These are phyloP conservation scores for Athripsodes cinereus DNA, from an alignment of 2,888 invertebrate genomes.

Conservation along the genomic window DNA sequence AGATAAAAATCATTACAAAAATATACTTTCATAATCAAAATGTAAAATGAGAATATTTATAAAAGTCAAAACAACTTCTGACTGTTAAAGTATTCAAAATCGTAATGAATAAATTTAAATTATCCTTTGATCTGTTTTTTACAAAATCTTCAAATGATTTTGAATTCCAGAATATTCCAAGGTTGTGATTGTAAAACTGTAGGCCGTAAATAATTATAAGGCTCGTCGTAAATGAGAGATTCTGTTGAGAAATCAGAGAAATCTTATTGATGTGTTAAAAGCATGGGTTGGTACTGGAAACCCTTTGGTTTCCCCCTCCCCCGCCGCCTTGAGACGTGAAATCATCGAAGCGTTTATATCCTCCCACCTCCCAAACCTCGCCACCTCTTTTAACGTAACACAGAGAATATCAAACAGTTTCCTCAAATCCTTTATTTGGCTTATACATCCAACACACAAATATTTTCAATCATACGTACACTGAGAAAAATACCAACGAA, in stretches of 20 bases:
- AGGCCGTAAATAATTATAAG: slow-evolving; percentile 4
- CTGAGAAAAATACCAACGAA: too few species aligned
- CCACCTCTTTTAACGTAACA: background rate
- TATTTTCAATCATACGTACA: too few species aligned
- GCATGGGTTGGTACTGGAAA: slow-evolving; percentile 10
- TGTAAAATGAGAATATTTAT: too few species aligned
- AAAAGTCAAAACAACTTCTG: too few species aligned
- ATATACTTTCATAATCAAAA: too few species aligned
- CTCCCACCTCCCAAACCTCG: background rate
- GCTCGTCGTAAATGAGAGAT: slow-evolving; percentile 1
- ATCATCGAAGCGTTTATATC: slow-evolving; percentile 24
- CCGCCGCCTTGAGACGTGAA: slow-evolving; percentile 19
- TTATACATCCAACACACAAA: background rate
- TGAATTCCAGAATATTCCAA: slow-evolving; percentile 7
- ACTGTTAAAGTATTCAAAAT: too few species aligned
- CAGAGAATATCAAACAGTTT: slow-evolving; percentile 3
- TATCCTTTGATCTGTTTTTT: background rate
- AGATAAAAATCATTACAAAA: too few species aligned
- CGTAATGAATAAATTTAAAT: background rate
- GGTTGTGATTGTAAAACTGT: background rate
- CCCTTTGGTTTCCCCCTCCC: slow-evolving; percentile 11
- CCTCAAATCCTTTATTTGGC: background rate
- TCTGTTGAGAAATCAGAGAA: slow-evolving; percentile 13
- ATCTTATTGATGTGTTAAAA: slow-evolving; percentile 25
- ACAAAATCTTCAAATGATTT: slow-evolving; percentile 1